These are phyloP conservation scores for Oligia fasciuncula DNA, from an alignment of 2,888 invertebrate species.

Conservation along the genomic window DNA sequence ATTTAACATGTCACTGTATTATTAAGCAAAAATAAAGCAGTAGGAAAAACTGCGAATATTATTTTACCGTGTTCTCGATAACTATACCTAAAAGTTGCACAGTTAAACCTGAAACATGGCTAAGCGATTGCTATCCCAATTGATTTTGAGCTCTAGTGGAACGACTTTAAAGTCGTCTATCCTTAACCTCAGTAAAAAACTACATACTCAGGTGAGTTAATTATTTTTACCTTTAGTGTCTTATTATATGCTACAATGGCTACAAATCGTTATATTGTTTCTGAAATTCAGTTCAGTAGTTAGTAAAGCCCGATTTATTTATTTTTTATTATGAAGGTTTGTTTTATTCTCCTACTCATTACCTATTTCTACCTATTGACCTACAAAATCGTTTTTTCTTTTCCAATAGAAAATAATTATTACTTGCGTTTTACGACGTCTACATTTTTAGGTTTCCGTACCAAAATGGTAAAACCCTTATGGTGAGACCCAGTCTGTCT, in stretches of 20 bases:
- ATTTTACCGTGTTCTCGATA: not conserved
- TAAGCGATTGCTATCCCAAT: constrained; percentile 34
- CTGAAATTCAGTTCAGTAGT: not conserved
- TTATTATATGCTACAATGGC: too few species aligned
- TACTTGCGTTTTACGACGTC: not conserved
- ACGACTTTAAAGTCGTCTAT: constrained; percentile 27
- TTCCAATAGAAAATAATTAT: not conserved
- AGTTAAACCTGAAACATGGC: constrained; percentile 31
- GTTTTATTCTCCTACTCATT: not conserved
- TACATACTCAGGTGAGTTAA: constrained; percentile 51
- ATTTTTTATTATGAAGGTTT: not conserved
- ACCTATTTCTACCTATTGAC: not conserved
- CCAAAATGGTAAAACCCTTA: too few species aligned
- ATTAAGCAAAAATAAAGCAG: not conserved
- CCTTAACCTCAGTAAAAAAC: constrained; percentile 38
- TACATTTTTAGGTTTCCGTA: not conserved
- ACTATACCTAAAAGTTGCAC: not conserved
- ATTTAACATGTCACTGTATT: constrained; percentile 16
- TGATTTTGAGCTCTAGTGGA: constrained; percentile 35
- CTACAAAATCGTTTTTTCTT: not conserved
- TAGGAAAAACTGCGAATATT: constrained; percentile 10
- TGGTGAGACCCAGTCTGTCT: too few species aligned
- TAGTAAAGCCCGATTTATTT: not conserved
- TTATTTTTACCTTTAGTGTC: not conserved
- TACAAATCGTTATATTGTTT: not conserved